Base-by-base conservation (phyloP, 2,888 invertebrate species). In the Caenorhabditis macrosperma region DNA sequence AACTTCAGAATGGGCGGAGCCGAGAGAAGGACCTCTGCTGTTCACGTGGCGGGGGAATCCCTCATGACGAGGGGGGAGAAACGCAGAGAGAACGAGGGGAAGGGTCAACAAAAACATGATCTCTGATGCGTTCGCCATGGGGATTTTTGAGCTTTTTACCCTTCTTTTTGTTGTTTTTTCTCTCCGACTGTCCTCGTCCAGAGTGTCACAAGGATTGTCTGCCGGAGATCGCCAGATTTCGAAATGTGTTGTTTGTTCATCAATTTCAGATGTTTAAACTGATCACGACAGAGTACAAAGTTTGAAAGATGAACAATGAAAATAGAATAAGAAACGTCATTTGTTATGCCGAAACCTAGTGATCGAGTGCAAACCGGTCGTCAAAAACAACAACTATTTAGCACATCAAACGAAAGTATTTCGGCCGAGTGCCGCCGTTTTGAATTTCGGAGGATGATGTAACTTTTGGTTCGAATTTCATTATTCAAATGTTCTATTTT, bases 21-120 rank as follows among this genome's bases (percentile, higher is more conserved):
- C 28, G 10, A n/a, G 30, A n/a, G 38, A n/a, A 15, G 2, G 15
- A 1, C 44, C n/a, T 3, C 1, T 46, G 46, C 4, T 46, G 2
- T 61, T 38, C 35, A 52, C 35, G 20, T 52, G 64, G 48, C 35
- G 60, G 57, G 46, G 52, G 24, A 48, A 52, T 38, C 69, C 69
- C 68, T 15, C 48, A 26, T 57, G 72, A 63, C 63, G 17, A 54
- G n/a, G 6, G 12, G 9, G n/a, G n/a, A 24, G 63, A 72, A 38
- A 72, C 72, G 64, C 72, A 72, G 72, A 63, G 33, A 60, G 22
- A n/a, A 6, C 17, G 52, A 24, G 6, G 30, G 12, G 28, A 33
- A 7, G 38, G 35, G 61, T 71, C 50, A 71, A 61, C 61, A 63
- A 72, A 64, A 64, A 72, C 63, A 72, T 64, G 72, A 55, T 72